Evolutionary conservation across 2,113 vertebrate species (phyloP).

Genomic region (Xenus cinereus): DNA sequence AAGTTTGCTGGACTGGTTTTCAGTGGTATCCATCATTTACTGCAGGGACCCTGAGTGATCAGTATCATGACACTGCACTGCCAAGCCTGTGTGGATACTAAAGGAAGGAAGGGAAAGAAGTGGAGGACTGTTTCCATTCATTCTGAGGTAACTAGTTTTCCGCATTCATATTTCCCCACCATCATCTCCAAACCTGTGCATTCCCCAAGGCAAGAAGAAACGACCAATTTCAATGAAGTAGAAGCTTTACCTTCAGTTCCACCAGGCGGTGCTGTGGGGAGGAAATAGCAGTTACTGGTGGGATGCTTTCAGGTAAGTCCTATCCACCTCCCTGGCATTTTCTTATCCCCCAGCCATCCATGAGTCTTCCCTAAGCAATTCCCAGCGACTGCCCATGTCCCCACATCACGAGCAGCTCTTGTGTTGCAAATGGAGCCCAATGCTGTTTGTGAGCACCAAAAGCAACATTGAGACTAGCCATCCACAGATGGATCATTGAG

Average conservation of each 20-base stretch:
- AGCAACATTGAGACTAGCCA: neutral
- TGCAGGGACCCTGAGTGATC: neutral
- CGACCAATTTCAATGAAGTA: neutral
- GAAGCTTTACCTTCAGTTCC: slow-evolving; percentile 56
- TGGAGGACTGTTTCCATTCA: neutral
- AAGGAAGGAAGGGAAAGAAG: neutral
- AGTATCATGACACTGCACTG: neutral
- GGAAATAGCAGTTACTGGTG: neutral
- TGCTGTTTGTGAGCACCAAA: neutral
- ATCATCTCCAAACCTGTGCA: neutral
- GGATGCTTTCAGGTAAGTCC: neutral
- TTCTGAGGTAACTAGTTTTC: neutral
- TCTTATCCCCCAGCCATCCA: neutral
- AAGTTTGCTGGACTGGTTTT: neutral
- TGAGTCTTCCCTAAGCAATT: neutral
- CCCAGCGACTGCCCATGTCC: neutral
- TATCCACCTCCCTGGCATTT: neutral
- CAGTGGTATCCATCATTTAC: neutral
- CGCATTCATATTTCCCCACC: neutral
- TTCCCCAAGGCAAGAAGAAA: neutral
- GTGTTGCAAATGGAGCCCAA: neutral
- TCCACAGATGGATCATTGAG: neutral
- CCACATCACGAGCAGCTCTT: neutral
- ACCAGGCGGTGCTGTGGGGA: slow-evolving; percentile 39
- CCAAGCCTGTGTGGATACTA: neutral